Base-by-base conservation (phyloP, 2,797 vertebrate species). In the Leptodactylus fallax region DNA sequence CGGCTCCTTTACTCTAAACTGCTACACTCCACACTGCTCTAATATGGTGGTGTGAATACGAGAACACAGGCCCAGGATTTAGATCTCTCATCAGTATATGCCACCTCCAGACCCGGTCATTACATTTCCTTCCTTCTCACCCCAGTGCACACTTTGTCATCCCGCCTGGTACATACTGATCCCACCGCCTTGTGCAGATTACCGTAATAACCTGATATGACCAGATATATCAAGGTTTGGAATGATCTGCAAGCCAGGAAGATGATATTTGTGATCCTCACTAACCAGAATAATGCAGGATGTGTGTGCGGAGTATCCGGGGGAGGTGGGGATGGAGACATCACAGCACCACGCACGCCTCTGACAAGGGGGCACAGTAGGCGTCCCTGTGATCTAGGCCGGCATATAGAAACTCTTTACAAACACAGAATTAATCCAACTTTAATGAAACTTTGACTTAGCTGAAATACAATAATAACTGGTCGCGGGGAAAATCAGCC, bases 351-450 rank as follows among this genome's bases (percentile, higher is more conserved):
- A 49, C 23, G 36, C 58, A n/a, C 61, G 9, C 67, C 25, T 58
- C 79, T 51, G 53, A 74, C 56, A 77, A 17, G 14, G 56, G 71
- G 16, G 69, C 56, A 55, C 23, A 6, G 27, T 21, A 65, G 17
- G 81, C 47, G 27, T 25, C 80, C 14, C 58, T 87, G 79, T 63
- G 69, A 74, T 80, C 27, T 56, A 60, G 55, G 45, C 85, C 74
- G n/a, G 53, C 49, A 67, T 76, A 79, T 21, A 79, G 14, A 78
- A 79, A 84, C 60, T 47, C 65, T 81, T 36, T 55, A 47, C 55
- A 82, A 89, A 85, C 58, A 81, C 69, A 86, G 51, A 77, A 86
- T 69, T 58, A 89, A 89, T 89, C 79, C 83, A 85, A 86, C 56
- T 89, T 86, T 89, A 89, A 86, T 86, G 87, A 86, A 89, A 86